These are phyloP conservation scores for Premnoplex brunnescens DNA, from an alignment of 2,797 vertebrate genomes.

Conservation along the genomic window DNA sequence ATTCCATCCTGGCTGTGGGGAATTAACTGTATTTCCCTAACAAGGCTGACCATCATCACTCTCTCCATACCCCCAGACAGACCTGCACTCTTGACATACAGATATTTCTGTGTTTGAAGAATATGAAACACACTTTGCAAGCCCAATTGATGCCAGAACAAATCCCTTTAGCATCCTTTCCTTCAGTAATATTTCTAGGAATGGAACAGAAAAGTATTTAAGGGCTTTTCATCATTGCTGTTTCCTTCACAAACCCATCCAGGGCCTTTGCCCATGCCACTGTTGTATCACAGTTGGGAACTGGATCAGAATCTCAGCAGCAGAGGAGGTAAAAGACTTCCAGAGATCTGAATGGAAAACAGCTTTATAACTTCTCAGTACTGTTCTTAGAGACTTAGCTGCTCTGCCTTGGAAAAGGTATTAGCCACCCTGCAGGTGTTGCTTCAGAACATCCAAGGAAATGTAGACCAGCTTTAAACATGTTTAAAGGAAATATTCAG, in stretches of 20 bases:
- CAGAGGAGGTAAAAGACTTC: not conserved
- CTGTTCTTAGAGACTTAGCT: fast-evolving
- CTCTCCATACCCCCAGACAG: not conserved
- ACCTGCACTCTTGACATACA: not conserved
- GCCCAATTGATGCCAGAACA: not conserved
- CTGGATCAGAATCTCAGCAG: not conserved
- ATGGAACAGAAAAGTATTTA: not conserved
- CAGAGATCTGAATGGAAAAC: not conserved
- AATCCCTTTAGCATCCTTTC: not conserved
- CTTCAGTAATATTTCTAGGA: not conserved
- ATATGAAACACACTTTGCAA: not conserved
- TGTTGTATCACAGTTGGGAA: not conserved
- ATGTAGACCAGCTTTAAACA: not conserved
- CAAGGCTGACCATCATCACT: not conserved
- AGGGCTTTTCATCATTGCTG: not conserved
- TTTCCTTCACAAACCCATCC: not conserved
- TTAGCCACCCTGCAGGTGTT: not conserved
- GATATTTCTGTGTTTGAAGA: not conserved
- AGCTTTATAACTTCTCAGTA: not conserved
- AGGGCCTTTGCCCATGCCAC: not conserved
- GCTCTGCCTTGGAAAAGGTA: not conserved
- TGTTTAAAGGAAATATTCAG: not conserved
- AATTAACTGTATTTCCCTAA: not conserved
- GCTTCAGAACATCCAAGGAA: not conserved
- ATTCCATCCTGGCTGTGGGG: not conserved